Evolutionary conservation across 2,113 vertebrate genomes (phyloP), one percentile per base, ranked within the genome.

Genomic region (Melanocharis versteri): DNA sequence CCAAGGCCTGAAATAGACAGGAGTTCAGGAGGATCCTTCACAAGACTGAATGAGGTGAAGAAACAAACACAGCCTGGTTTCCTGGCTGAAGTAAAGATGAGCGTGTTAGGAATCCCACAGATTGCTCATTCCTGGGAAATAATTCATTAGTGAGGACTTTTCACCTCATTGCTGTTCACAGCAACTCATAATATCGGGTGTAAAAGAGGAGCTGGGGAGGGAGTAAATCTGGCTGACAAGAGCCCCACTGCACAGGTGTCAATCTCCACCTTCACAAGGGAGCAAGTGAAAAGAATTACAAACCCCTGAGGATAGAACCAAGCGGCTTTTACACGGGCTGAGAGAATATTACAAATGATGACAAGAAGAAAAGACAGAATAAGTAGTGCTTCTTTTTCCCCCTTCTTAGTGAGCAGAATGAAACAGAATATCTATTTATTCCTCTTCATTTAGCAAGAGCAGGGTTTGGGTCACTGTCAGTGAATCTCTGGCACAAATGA

Each of bases 391-490:
- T 57, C 51, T 60, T 69, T 85, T 48, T 3, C 23, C 24, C 13
- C 9, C 8, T 77, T 66, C 50, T 78, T 83, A 81, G 58, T 31
- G 50, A 93, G 68, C 40, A 89, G 77, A 57, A 89, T 89, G 87
- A 95, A 95, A 47, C 48, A 83, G 42, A 71, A 8, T 56, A 72
- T 83, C 84, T 86, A 94, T 91, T 93, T 96, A 84, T 96, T 92
- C 40, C 24, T 90, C 79, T 78, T 94, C 79, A 89, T 92, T 91
- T 85, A 95, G 78, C 9, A 31, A 85, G 60, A 90, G 65, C 33
- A 72, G 33, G 22, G 73, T 83, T 89, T 93, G 61, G 73, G 94
- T 85, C 83, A 86, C 75, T 75, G 71, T 71, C 83, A 90, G 64
- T 78, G 61, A 90, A 94, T 58, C 62, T 77, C 73, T 86, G 78